phyloP scores from a whole-genome alignment of 2,797 vertebrate genomes.

The Neopelma chrysocephalum region DNA sequence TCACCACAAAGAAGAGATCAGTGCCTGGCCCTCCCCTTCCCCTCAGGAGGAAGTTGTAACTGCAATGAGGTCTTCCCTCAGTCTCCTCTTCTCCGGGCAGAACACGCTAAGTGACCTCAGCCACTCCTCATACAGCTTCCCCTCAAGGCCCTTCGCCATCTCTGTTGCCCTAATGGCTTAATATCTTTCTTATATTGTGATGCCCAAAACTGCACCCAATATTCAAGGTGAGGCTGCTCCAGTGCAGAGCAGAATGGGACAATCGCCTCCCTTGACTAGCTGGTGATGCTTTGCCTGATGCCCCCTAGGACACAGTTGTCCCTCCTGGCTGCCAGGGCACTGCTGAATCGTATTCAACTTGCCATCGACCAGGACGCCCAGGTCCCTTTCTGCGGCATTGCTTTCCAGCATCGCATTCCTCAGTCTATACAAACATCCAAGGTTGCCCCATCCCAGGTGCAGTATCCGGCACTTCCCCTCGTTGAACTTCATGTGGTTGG shows the following conservation, averaged over 20 bases:
- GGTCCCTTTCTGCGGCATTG: neutral
- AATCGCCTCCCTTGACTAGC: neutral
- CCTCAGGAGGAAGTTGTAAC: neutral
- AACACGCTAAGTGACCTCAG: neutral
- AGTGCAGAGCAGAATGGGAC: neutral
- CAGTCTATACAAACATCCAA: neutral
- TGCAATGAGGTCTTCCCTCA: neutral
- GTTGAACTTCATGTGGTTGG: neutral
- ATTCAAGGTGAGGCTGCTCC: neutral
- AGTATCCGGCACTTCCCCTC: neutral
- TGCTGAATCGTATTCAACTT: neutral
- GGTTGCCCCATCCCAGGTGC: neutral
- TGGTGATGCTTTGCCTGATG: neutral
- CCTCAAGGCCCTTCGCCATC: neutral
- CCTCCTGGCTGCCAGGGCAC: neutral
- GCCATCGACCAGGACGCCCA: neutral
- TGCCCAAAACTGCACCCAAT: neutral
- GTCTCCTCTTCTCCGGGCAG: neutral
- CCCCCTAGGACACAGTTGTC: neutral
- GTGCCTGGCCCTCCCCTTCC: neutral
- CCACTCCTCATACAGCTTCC: neutral
- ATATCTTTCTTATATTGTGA: neutral
- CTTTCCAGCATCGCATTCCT: neutral
- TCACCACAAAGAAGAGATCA: neutral
- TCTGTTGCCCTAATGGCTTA: neutral